Percentiles rank a stretch among this genome's conserved stretches.
phyloP scores from a whole-genome alignment of 2,888 invertebrate species.

The Drosophila rellima region DNA sequence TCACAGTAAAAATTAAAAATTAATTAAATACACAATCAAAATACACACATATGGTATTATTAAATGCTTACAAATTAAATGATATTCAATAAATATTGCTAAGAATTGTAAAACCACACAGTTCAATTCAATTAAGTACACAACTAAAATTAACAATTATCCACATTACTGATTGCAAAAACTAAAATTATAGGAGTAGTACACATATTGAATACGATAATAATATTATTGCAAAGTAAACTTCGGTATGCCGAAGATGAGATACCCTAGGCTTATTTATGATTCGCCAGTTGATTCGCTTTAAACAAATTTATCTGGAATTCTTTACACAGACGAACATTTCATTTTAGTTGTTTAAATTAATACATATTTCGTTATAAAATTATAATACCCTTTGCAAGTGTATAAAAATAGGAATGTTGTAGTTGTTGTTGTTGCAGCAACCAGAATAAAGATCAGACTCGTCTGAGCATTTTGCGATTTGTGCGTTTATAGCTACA shows the following conservation, averaged over 20 bases:
- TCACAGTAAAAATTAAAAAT: constrained; percentile 84
- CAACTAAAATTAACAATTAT: constrained; percentile 58
- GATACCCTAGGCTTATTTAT: constrained; percentile 5
- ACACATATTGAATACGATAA: constrained; percentile 23
- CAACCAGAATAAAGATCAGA: constrained; percentile 34
- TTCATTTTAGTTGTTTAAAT: neutral
- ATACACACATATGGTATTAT: constrained; percentile 65
- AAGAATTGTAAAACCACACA: constrained; percentile 51
- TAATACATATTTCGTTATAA: neutral
- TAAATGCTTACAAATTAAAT: constrained; percentile 61
- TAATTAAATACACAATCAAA: constrained; percentile 75
- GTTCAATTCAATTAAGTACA: constrained; percentile 43
- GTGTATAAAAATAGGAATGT: constrained; percentile 57
- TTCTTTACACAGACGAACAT: neutral
- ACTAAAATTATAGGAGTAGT: constrained; percentile 57
- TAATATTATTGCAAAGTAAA: constrained; percentile 28
- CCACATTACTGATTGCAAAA: constrained; percentile 38
- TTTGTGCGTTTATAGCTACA: constrained; percentile 45
- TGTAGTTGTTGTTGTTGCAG: constrained; percentile 36
- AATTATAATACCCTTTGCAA: constrained; percentile 31
- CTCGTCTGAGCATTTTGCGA: constrained; percentile 34
- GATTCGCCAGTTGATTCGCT: neutral
- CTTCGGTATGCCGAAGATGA: constrained; percentile 16
- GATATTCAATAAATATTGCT: constrained; percentile 57
- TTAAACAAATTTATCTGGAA: neutral